These are phyloP conservation scores for Trichogramma dendrolimi DNA, from an alignment of 2,888 invertebrate species.

Conservation along the genomic window DNA sequence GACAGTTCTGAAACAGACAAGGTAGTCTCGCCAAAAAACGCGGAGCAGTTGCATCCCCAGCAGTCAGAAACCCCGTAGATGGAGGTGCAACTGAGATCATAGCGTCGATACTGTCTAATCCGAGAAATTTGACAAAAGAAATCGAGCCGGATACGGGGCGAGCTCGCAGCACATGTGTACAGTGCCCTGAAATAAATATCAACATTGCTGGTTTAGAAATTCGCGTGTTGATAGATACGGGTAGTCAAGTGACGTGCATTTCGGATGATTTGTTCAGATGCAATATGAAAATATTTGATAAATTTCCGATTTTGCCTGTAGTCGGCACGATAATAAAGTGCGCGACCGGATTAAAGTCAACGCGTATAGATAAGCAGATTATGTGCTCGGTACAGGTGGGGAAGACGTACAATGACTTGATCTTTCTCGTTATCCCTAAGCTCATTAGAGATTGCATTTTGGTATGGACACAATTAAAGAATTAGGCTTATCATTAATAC, in stretches of 20 bases:
- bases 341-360: conserved; percentile 6
- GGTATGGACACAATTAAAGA: background rate
- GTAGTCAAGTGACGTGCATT: conserved; percentile 15
- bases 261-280: conserved; percentile 7
- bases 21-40: no score
- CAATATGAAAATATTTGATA: background rate
- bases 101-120: no score
- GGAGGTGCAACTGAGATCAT: no score
- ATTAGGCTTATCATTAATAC: background rate
- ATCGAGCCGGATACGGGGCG: no score
- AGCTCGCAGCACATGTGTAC: no score
- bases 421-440: background rate
- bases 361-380: conserved; percentile 4
- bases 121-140: no score
- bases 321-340: background rate
- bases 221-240: conserved; percentile 9
- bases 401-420: background rate
- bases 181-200: no score
- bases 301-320: conserved; percentile 5
- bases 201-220: no score
- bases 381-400: background rate
- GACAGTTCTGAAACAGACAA: no score
- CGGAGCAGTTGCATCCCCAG: no score
- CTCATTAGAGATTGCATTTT: background rate
- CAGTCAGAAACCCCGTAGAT: no score